Evolutionary conservation across 2,888 invertebrate genomes (phyloP).

Genomic region (Lepidochitona cinerea): DNA sequence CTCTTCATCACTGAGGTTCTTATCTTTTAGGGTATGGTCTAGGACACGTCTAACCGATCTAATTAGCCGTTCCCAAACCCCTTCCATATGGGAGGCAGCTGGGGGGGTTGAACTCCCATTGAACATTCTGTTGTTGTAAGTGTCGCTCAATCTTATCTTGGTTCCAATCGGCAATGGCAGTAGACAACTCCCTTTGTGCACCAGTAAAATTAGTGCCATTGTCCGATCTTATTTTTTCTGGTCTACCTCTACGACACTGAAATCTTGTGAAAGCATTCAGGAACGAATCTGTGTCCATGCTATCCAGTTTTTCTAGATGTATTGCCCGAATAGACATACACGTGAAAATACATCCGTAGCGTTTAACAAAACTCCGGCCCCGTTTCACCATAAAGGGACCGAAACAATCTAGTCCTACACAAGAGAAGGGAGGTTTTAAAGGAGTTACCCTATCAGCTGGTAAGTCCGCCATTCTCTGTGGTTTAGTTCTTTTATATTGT

Average conservation of each 20-base stretch:
- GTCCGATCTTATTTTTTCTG: constrained; percentile 9
- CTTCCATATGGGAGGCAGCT: too few relatives aligned
- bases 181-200: too few relatives aligned
- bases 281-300: constrained; percentile 14
- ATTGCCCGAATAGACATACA: constrained; percentile 14
- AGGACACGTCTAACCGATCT: too few relatives aligned
- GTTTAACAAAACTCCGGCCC: constrained; percentile 1
- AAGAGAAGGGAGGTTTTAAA: constrained; percentile 5
- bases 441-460: constrained; percentile 9
- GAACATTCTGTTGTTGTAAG: not conserved
- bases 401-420: constrained; percentile 16
- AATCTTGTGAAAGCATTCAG: constrained; percentile 11
- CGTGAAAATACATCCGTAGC: constrained; percentile 23
- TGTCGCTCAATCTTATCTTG: not conserved
- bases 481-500: not conserved
- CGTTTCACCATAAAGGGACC: constrained; percentile 14
- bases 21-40: too few relatives aligned
- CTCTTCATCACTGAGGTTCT: too few relatives aligned
- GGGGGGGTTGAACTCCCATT: not conserved
- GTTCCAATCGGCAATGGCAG: not conserved
- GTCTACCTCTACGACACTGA: constrained; percentile 7
- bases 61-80: too few relatives aligned
- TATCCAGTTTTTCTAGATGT: constrained; percentile 12
- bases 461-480: constrained; percentile 16
- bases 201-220: constrained; percentile 18